A percentile compares a stretch with the other conserved stretches of the same genome.
Conservation (phyloP, 37 sponge, comb jelly and placozoan genomes). For the Cliona cf. orientalis region DNA sequence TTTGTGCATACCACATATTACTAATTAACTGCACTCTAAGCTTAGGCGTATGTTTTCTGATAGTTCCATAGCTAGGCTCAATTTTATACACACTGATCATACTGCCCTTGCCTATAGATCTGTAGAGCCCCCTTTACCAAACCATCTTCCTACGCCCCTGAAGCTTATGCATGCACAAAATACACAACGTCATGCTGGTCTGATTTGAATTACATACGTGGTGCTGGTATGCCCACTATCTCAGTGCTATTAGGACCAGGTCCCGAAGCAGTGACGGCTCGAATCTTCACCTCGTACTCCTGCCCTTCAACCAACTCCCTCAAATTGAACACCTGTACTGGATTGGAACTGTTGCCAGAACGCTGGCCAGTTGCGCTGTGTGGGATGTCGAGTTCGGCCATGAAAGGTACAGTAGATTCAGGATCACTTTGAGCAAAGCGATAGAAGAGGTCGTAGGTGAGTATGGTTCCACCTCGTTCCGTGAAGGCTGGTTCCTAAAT, state of each 20-base stretch:
- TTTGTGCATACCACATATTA: no score
- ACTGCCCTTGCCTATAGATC: no score
- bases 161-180: no score
- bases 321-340: no score
- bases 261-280: slow-evolving; percentile 53
- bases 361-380: not conserved
- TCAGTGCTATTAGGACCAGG: slow-evolving; percentile 49
- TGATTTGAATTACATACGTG: slow-evolving; percentile 14
- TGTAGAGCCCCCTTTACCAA: no score
- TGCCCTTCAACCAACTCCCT: slow-evolving; percentile 12
- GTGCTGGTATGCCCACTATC: not conserved
- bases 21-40: no score
- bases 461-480: slow-evolving; percentile 63
- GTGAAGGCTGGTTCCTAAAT: slow-evolving; percentile 22
- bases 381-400: not conserved
- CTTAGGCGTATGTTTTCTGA: no score
- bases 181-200: no score
- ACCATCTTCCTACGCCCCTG: no score
- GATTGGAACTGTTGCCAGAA: not conserved
- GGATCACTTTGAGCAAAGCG: not conserved
- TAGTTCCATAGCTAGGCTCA: no score
- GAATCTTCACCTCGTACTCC: slow-evolving; percentile 48
- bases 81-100: no score
- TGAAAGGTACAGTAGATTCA: not conserved
- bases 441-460: slow-evolving; percentile 50